A percentile compares a stretch with the other conserved stretches of the same genome.
These are phyloP conservation scores for Sebastes taczanowskii DNA, from an alignment of 2,797 vertebrate genomes.

Conservation along the genomic window DNA sequence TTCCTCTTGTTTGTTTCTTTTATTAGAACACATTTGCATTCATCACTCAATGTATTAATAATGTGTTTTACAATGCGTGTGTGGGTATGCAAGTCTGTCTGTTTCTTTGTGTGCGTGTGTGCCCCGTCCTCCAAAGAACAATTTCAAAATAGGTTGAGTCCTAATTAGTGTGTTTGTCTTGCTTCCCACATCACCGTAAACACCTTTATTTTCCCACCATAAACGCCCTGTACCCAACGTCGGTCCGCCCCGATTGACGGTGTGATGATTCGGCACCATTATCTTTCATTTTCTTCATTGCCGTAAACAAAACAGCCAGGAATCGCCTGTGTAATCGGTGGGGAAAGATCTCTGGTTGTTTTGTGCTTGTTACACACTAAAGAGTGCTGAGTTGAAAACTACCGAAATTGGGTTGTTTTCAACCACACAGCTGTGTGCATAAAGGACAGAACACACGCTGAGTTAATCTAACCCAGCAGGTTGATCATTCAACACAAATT, in stretches of 20 bases:
- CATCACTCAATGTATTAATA: constrained; percentile 46
- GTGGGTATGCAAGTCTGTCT: too few species aligned
- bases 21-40: constrained; percentile 65
- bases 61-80: constrained; percentile 11
- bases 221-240: constrained; percentile 6
- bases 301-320: constrained; percentile 18
- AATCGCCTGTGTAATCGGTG: not conserved
- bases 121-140: not conserved
- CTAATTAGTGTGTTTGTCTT: constrained; percentile 54
- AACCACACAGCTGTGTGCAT: not conserved
- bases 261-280: not conserved
- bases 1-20: constrained; percentile 49
- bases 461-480: not conserved
- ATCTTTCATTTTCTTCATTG: constrained; percentile 20
- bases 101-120: not conserved
- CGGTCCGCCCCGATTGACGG: not conserved
- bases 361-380: not conserved
- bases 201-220: constrained; percentile 7
- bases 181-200: constrained; percentile 13
- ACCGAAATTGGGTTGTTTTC: accelerated
- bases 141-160: constrained; percentile 48
- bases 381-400: not conserved
- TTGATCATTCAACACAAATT: not conserved
- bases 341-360: not conserved
- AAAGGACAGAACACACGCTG: not conserved